Evolutionary conservation across 2,888 invertebrate genomes (phyloP), one percentile per base, ranked within the genome.

Genomic region (Caenorhabditis japonica): DNA sequence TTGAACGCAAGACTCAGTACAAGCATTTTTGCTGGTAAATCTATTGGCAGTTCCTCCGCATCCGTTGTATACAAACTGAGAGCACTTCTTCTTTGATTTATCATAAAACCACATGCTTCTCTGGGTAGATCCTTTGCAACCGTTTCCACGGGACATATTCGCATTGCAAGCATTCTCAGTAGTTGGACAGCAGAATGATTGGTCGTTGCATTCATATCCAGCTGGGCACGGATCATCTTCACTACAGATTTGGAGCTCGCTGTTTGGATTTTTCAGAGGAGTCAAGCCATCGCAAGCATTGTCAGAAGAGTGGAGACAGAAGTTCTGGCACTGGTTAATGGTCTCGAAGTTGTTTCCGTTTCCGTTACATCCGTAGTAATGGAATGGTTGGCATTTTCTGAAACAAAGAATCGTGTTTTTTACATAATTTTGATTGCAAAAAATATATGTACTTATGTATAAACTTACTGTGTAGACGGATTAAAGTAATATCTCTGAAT

Each of bases 381-480:
- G 85, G 83, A 87, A 86, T n/a, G 86, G 79, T 64, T 84, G 83
- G 49, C 86, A 86, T 58, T 79, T 77, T 51, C 83, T 81, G 23
- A 66, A 66, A 46, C 47, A 21, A 23, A 23, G 7, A 34, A 30
- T 10, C 5, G 5, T 30, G 5, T 30, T 10, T 10, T 30, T 30
- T 30, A 30, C n/a, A n/a, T n/a, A n/a, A n/a, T n/a, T n/a, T n/a
- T 34, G 12, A 30, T n/a, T 34, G 21, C 15, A 13, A 49, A 21
- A 19, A 21, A 15, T 0, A 23, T 39, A 13, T 25, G 5, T 25
- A 55, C 10, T 7, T 36, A 12, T 17, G 34, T n/a, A 8, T 8
- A n/a, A 47, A 62, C 64, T 64, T 27, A 78, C 78, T 75, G 79
- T n/a, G 79, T 80, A 7, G 82, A 78, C 10, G 82, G 72, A 56